Evolutionary conservation across 64 coral and sea anemone genomes (phyloP).

Genomic region (Trachythela sp.): DNA sequence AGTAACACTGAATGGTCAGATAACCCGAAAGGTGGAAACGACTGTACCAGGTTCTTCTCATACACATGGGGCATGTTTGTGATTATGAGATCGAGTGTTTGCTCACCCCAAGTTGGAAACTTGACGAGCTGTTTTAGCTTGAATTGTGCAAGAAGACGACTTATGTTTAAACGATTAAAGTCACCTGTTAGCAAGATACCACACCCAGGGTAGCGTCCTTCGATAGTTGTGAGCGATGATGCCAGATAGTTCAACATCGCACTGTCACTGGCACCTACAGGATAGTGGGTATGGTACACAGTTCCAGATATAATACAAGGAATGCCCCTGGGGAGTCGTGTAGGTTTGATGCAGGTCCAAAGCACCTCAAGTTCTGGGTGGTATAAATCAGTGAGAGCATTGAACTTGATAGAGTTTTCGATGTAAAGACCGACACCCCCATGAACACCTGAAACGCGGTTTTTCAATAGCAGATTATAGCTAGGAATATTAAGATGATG

Average conservation of each 20-base stretch:
- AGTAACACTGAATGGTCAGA: not conserved
- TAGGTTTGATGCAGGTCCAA: too few relatives aligned
- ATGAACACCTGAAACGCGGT: slow-evolving; percentile 29
- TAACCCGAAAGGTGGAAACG: not conserved
- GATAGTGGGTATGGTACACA: too few relatives aligned
- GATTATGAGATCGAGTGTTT: slow-evolving; percentile 41
- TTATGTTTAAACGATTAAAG: slow-evolving; percentile 45
- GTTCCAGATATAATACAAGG: too few relatives aligned
- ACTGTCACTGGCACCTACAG: too few relatives aligned
- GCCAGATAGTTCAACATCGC: slow-evolving; percentile 14
- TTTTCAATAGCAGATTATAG: slow-evolving; percentile 40
- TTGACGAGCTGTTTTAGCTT: slow-evolving; percentile 58
- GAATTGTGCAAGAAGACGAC: slow-evolving; percentile 38
- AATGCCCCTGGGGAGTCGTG: too few relatives aligned
- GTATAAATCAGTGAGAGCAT: too few relatives aligned
- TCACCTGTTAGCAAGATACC: slow-evolving; percentile 40
- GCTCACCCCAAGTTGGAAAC: slow-evolving; percentile 35
- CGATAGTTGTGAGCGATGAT: slow-evolving; percentile 22
- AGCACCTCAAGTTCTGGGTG: too few relatives aligned
- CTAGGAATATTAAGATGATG: slow-evolving; percentile 49
- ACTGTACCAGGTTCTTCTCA: slow-evolving; percentile 33
- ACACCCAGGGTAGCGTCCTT: not conserved
- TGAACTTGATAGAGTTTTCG: slow-evolving; percentile 34
- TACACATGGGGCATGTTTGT: slow-evolving; percentile 41
- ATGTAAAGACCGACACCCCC: slow-evolving; percentile 28